phyloP scores from a whole-genome alignment of 2,888 invertebrate genomes.

The Calameuta idolon region DNA sequence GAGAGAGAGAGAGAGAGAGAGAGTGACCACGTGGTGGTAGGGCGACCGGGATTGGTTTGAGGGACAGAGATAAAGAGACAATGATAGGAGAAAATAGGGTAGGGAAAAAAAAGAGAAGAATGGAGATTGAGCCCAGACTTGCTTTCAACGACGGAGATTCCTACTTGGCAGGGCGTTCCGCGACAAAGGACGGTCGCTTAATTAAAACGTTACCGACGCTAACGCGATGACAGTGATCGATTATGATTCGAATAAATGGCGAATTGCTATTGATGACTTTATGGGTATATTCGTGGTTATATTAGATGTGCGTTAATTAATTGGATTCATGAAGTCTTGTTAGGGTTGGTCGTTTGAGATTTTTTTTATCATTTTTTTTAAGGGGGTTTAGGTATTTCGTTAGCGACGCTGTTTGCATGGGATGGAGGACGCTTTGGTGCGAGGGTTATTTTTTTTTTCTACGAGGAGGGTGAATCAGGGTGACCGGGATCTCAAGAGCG shows the following conservation, averaged over 20 bases:
- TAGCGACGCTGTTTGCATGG: neutral
- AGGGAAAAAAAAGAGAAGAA: neutral
- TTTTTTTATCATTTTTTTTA: neutral
- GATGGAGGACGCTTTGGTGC: neutral
- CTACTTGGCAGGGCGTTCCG: neutral
- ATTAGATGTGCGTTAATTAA: neutral
- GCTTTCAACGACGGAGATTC: neutral
- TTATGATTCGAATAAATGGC: neutral
- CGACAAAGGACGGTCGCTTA: neutral
- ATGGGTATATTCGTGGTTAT: neutral
- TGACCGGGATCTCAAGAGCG: neutral
- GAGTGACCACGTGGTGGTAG: neutral
- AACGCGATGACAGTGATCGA: neutral
- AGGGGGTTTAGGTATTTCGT: neutral
- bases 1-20: neutral
- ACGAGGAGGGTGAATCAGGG: neutral
- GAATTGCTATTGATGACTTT: neutral
- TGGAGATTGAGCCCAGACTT: neutral
- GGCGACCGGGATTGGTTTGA: neutral
- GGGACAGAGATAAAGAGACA: neutral
- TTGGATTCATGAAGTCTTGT: neutral
- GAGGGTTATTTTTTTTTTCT: neutral
- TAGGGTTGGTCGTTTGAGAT: neutral
- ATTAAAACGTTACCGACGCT: neutral
- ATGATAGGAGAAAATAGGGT: neutral